phyloP scores from a whole-genome alignment of 1,140 invertebrate species.

The Bombus superbus region DNA sequence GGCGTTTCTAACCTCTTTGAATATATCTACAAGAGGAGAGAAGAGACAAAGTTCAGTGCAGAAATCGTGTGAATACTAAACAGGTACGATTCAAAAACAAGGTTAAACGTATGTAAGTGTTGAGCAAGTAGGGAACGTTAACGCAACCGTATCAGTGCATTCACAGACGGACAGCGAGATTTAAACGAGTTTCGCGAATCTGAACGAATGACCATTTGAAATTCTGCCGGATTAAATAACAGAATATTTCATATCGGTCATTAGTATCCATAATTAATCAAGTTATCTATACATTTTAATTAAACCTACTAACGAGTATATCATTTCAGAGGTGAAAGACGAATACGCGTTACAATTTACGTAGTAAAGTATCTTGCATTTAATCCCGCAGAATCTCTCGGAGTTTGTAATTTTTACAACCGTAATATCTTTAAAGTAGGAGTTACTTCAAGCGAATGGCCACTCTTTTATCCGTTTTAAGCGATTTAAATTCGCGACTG shows the following conservation, averaged over 20 bases:
- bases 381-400: background rate
- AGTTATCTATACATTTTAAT: background rate
- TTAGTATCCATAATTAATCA: background rate
- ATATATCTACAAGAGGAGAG: too few species aligned
- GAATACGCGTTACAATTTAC: background rate
- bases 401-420: background rate
- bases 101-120: background rate
- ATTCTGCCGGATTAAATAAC: background rate
- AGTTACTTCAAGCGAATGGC: background rate
- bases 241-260: background rate
- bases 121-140: background rate
- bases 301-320: background rate
- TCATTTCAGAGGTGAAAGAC: background rate
- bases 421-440: background rate
- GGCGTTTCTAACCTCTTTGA: too few species aligned
- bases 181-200: background rate
- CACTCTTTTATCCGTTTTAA: background rate
- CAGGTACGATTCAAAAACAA: background rate
- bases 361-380: background rate
- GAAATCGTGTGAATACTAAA: background rate
- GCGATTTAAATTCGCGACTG: background rate
- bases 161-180: background rate
- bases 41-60: background rate
- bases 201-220: background rate
- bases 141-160: background rate